Evolutionary conservation across 2,113 vertebrate genomes (phyloP), one percentile per base, ranked within the genome.

Genomic region (Garra rufa): DNA sequence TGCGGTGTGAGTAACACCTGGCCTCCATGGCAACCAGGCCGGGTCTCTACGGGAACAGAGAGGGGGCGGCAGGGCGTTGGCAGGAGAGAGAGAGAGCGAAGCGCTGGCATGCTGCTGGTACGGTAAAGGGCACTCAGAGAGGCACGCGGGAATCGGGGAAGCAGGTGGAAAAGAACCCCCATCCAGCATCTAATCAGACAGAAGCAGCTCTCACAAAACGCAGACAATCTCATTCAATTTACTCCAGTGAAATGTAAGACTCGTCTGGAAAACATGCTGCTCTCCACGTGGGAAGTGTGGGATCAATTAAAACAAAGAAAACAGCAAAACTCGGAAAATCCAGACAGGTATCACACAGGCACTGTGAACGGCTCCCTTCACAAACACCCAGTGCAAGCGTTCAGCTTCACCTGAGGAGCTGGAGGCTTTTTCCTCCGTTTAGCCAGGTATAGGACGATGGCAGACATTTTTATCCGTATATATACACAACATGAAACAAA

Each of bases 11-110:
- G 78, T 75, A 90, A 93, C 91, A 94, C 93, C 93, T 94, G 94
- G 93, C 89, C 93, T 86, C 93, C 92, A 92, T 92, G 93, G 88
- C 92, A 88, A 94, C 92, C 80, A 65, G 81, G 88, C 85, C 90
- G 89, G 91, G 89, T 87, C 86, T 76, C 90, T 88, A 87, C 69
- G 86, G 80, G 65, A 85, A 81, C 48, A 76, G 76, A 83, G 71
- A 87, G 26, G 81, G 19, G 84, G 87, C 52, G 79, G 59, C 44
- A 76, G 87, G 57, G 69, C 65, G 13, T 80, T 70, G 86, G 87
- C 88, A 85, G 85, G 77, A 10, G 30, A 26, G 50, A 44, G 9
- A 5, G 38, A 44, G 55, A 87, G 87, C 89, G 91, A 90, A 91
- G 90, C 90, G 77, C 89, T 89, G 92, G 92, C 90, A 93, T 92